Percentiles rank a stretch among this genome's conserved stretches.
These are phyloP conservation scores for Leucopsar rothschildi DNA, from an alignment of 2,113 vertebrate species.

Conservation along the genomic window DNA sequence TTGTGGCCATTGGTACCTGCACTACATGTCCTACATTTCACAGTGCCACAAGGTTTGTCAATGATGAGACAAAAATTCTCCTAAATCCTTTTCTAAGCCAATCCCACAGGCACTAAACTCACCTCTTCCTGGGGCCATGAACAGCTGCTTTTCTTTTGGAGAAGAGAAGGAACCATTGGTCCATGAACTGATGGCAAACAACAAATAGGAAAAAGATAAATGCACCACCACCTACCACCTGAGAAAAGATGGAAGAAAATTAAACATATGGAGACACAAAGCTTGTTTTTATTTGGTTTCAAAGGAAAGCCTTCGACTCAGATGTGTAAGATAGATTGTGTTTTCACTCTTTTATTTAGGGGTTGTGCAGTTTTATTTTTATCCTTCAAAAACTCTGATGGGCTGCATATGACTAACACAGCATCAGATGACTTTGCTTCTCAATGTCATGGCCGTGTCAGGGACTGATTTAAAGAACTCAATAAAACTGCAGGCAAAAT, in stretches of 20 bases:
- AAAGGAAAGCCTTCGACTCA: neutral
- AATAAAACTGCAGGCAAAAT: neutral
- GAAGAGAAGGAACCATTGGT: neutral
- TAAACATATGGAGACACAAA: neutral
- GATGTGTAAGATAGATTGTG: neutral
- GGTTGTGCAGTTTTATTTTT: neutral
- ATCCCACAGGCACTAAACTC: neutral
- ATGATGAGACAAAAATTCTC: neutral
- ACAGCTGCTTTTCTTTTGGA: neutral
- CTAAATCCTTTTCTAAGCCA: neutral
- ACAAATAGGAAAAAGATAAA: neutral
- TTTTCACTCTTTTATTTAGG: neutral
- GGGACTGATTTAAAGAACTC: neutral
- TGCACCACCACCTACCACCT: accelerated
- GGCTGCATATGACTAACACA: neutral
- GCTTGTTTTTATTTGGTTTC: neutral
- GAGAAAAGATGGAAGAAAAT: neutral
- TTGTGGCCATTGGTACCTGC: neutral
- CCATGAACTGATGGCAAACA: neutral
- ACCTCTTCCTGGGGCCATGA: neutral
- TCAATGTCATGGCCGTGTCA: neutral
- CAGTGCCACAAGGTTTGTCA: neutral
- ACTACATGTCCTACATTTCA: accelerated
- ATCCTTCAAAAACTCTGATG: neutral
- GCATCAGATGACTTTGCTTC: neutral